phyloP scores from a whole-genome alignment of 2,888 invertebrate genomes.

The Exocentrus adspersus region DNA sequence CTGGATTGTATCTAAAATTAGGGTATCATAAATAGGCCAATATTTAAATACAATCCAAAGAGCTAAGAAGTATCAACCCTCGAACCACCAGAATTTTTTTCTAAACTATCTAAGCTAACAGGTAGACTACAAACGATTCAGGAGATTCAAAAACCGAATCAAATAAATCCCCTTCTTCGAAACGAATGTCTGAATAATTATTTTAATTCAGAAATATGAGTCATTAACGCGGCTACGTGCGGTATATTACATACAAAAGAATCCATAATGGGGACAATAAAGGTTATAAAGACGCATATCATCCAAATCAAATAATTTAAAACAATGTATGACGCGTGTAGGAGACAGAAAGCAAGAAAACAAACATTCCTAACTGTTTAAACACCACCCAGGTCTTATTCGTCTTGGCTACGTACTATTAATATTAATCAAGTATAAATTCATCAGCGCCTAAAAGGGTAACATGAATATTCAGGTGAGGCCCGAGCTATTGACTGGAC shows the following conservation, averaged over 20 bases:
- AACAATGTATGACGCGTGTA: background rate
- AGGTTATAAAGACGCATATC: no score
- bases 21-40: no score
- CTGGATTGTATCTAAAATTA: background rate
- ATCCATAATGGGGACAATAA: no score
- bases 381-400: background rate
- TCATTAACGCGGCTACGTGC: no score
- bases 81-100: background rate
- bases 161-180: no score
- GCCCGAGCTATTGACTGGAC: slow-evolving; percentile 1
- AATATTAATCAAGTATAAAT: background rate
- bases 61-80: background rate
- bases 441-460: slow-evolving; percentile 8
- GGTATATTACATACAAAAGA: no score
- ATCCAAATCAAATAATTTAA: background rate
- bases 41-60: no score
- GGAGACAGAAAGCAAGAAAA: background rate
- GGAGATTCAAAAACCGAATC: slow-evolving; percentile 27
- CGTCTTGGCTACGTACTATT: background rate
- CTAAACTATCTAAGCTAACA: background rate
- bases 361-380: background rate
- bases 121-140: background rate
- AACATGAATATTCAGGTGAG: slow-evolving; percentile 16
- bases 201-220: no score
- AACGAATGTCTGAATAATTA: no score